Percentiles rank a stretch among this genome's conserved stretches.
phyloP scores from a whole-genome alignment of 1,140 invertebrate species.

The Oryctes rhinoceros region DNA sequence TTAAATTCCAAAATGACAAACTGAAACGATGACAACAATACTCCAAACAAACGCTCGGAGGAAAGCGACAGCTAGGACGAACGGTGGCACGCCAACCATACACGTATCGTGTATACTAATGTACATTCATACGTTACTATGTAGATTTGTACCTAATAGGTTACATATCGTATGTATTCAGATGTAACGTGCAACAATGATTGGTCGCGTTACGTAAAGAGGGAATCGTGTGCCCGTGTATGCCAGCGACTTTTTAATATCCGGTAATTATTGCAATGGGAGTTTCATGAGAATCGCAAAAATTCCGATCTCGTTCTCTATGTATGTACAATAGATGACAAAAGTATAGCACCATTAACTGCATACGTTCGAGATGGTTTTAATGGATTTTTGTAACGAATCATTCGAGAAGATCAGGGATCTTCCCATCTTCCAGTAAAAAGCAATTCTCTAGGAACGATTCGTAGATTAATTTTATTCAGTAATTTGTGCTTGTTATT shows the following conservation, averaged over 20 bases:
- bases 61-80: neutral
- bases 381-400: no score
- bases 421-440: no score
- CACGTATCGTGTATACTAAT: neutral
- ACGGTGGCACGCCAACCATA: neutral
- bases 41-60: neutral
- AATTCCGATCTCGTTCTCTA: neutral
- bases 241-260: slow-evolving; percentile 3
- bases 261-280: slow-evolving; percentile 17
- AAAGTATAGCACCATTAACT: no score
- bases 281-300: slow-evolving; percentile 10
- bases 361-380: no score
- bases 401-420: no score
- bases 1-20: slow-evolving; percentile 11
- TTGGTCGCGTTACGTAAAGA: neutral
- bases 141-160: neutral
- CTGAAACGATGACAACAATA: neutral
- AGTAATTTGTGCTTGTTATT: no score
- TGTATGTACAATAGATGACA: neutral
- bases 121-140: neutral
- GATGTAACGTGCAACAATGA: neutral
- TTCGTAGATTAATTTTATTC: no score
- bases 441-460: no score
- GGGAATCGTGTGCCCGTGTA: neutral
- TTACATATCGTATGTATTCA: neutral